Base-by-base conservation (phyloP, 2,888 invertebrate genomes). In the Odontothrips loti region DNA sequence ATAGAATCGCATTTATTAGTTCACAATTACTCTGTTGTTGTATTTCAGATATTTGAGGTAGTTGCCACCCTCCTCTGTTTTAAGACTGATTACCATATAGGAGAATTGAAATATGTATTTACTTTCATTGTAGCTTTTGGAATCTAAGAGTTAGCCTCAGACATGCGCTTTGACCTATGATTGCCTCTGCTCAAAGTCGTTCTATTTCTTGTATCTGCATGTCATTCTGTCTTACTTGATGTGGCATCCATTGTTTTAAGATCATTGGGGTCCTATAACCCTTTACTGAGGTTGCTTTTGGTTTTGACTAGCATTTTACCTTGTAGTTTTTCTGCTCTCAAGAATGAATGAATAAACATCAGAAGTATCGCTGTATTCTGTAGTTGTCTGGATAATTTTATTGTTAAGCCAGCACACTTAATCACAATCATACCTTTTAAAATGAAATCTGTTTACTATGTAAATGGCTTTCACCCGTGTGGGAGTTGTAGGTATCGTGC, bases 341-440 rank as follows among this genome's bases (percentile, higher is more conserved):
- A 58, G 51, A 20, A 20, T 15, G 9, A 51, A 17, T 1, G 51
- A 6, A 17, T 1, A 6, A 6, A 17, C 15, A 17, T 17, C 58
- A n/a, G 58, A n/a, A n/a, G 58, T 17, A 17, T 11, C 17, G 10
- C 17, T 17, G 17, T n/a, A 10, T 51, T 51, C 12, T 51, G 51
- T 58, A 58, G 8, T 27, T 27, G 27, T 68, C 11, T 75, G 23
- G 27, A 75, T 75, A 27, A 3, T 75, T 27, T 27, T 75, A 75
- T 23, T 75, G 27, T 9, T 12, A 75, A 75, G 68, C 68, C 68
- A 75, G 68, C 68, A 27, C 68, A 75, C 68, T 75, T 75, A 68
- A 23, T 68, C 23, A n/a, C 12, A 27, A 43, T 43, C 6, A 43
- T 43, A 43, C 34, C 2, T 43, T 43, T 43, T 2, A 43, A 43